A percentile compares a stretch with the other conserved stretches of the same genome.
These are phyloP conservation scores for Antitype chi DNA, from an alignment of 2,888 invertebrate genomes.

Conservation along the genomic window DNA sequence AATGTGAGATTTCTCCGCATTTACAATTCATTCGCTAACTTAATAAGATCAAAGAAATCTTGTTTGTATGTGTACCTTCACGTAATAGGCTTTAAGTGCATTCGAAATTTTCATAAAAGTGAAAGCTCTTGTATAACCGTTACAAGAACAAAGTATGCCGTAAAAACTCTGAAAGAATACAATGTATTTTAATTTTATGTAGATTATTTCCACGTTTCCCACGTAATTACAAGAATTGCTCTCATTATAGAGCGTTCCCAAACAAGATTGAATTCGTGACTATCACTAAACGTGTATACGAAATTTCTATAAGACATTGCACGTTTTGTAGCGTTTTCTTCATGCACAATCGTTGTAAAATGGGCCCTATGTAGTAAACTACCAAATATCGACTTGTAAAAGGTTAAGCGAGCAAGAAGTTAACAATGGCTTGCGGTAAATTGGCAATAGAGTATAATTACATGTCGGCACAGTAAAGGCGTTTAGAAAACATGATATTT, in stretches of 20 bases:
- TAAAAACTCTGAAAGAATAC: conserved; percentile 56
- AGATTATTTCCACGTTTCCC: conserved; percentile 65
- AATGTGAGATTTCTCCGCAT: conserved; percentile 63
- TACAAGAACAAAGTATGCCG: conserved; percentile 53
- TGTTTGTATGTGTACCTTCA: conserved; percentile 38
- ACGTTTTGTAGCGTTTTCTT: conserved; percentile 71
- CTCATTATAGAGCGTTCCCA: conserved; percentile 66
- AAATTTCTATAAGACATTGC: conserved; percentile 71
- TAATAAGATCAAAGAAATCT: conserved; percentile 51
- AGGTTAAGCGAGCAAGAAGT: conserved; percentile 48
- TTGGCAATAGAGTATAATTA: conserved; percentile 52
- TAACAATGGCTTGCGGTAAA: conserved; percentile 33
- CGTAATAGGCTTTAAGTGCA: conserved; percentile 57
- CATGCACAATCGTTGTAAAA: conserved; percentile 68
- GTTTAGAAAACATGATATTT: conserved; percentile 53
- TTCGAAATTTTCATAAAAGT: conserved; percentile 61
- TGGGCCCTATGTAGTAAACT: conserved; percentile 42
- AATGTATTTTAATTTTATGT: conserved; percentile 57
- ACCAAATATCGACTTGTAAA: conserved; percentile 61
- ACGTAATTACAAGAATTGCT: conserved; percentile 67
- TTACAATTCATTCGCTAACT: conserved; percentile 54
- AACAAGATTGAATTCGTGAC: conserved; percentile 78
- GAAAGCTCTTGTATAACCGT: conserved; percentile 66
- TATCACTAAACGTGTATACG: conserved; percentile 73
- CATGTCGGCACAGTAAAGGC: conserved; percentile 16